These are phyloP conservation scores for Myxocyprinus asiaticus DNA, from an alignment of 2,113 vertebrate species.

Conservation along the genomic window DNA sequence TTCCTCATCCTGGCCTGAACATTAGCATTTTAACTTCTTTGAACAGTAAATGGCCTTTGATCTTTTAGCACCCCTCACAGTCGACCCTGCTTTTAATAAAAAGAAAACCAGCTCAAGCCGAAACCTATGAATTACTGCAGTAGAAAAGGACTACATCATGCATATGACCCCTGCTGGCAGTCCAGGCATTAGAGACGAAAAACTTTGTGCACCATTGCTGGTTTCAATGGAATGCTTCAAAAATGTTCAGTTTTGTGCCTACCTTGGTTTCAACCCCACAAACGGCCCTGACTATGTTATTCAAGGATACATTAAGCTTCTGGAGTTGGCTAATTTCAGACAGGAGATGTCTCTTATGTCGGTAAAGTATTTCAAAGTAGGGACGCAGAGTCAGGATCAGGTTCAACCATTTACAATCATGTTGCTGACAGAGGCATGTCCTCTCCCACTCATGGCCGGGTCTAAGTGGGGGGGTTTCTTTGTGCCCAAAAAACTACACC, in stretches of 20 bases:
- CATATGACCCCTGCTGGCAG: conserved; percentile 30
- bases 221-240: background rate
- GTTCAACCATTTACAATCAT: background rate
- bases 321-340: background rate
- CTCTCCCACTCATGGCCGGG: too few species aligned
- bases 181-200: background rate
- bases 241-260: background rate
- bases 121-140: conserved; percentile 44
- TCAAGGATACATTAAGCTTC: background rate
- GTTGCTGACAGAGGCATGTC: conserved; percentile 1
- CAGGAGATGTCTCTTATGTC: background rate
- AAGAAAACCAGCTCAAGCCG: conserved; percentile 20
- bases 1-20: background rate
- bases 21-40: conserved; percentile 23
- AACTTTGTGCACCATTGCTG: background rate
- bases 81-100: conserved; percentile 37
- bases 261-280: background rate
- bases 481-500: too few species aligned
- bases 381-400: background rate
- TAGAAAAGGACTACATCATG: conserved; percentile 22
- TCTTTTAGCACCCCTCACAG: conserved; percentile 23
- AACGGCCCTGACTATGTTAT: background rate
- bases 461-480: too few species aligned
- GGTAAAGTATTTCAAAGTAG: background rate
- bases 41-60: conserved; percentile 43